Evolutionary conservation across 1,140 invertebrate species (phyloP), one percentile per base, ranked within the genome.

Genomic region (Chlorops oryzae): DNA sequence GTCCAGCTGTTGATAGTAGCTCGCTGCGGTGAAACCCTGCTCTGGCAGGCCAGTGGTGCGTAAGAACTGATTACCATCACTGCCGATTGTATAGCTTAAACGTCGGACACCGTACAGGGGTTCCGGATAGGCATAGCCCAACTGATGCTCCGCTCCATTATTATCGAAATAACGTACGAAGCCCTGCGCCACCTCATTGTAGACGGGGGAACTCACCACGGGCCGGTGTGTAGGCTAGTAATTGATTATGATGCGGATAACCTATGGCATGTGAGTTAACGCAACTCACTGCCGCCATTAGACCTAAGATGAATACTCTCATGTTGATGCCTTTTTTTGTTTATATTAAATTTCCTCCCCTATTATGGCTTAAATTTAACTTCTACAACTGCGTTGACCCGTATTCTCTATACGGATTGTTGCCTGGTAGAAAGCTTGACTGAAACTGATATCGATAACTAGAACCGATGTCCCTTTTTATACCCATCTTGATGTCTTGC

Each of bases 171-270:
- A 70, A 12, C 62, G 58, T 2, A 66, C 40, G 18, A 63, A 69
- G 34, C 66, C 63, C 39, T 58, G 64, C 5, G 55, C 55, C 2
- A 58, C 21, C 9, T 55, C 52, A 25, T 48, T 56, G 15, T 56
- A 51, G 23, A 61, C 65, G 0, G 61, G n/a, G 56, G 35, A 69
- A 69, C 40, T 69, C 57, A 1, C 62, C 66, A 15, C 63, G 50
- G 21, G 60, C 52, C 12, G 66, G 65, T 13, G 54, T 47, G 41
- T 59, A 69, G 37, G 57, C 54, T 38, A 59, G 39, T 44, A 65
- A 44, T 28, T 43, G 62, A 20, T 35, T 45, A 32, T 52, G 59
- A 44, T 53, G 60, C 3, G 52, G 47, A 38, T 50, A 50, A 22
- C 47, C 52, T 27, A 39, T 21, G 54, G 56, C 52, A 18, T 61